These are phyloP conservation scores for Prionailurus viverrinus DNA, from an alignment of 2,113 vertebrate genomes.

Conservation along the genomic window DNA sequence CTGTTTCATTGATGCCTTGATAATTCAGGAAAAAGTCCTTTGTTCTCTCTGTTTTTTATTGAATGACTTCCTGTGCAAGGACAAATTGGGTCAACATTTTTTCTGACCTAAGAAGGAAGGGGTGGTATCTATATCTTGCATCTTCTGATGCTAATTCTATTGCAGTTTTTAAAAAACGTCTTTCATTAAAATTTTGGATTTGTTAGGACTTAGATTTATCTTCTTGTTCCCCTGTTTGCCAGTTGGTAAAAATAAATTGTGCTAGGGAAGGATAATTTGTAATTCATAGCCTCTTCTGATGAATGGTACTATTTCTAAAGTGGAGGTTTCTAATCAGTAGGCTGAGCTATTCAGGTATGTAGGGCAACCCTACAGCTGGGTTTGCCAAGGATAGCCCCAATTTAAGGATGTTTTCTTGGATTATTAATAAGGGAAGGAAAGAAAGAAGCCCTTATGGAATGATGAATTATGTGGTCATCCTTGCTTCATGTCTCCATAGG, in stretches of 20 bases:
- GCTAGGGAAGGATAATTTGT: background rate
- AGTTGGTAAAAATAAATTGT: background rate
- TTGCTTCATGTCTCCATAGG: background rate
- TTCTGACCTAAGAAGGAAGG: background rate
- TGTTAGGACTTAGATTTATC: background rate
- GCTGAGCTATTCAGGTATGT: background rate
- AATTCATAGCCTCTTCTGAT: background rate
- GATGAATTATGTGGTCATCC: background rate
- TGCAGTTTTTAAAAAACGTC: background rate
- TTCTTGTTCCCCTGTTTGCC: background rate
- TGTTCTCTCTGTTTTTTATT: background rate
- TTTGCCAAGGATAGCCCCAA: background rate
- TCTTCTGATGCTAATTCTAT: constrained; percentile 30
- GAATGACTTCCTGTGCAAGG: constrained; percentile 10
- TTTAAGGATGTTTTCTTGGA: background rate
- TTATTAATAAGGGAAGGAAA: background rate
- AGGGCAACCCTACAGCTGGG: background rate
- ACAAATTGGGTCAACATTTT: constrained; percentile 34
- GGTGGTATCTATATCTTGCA: background rate
- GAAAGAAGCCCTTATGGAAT: background rate
- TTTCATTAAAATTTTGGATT: constrained; percentile 37
- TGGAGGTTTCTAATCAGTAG: background rate
- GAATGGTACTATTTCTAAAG: background rate
- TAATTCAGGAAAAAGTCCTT: constrained; percentile 38
- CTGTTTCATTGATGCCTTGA: background rate